phyloP scores from a whole-genome alignment of 2,113 vertebrate species.

The Daubentonia madagascariensis region DNA sequence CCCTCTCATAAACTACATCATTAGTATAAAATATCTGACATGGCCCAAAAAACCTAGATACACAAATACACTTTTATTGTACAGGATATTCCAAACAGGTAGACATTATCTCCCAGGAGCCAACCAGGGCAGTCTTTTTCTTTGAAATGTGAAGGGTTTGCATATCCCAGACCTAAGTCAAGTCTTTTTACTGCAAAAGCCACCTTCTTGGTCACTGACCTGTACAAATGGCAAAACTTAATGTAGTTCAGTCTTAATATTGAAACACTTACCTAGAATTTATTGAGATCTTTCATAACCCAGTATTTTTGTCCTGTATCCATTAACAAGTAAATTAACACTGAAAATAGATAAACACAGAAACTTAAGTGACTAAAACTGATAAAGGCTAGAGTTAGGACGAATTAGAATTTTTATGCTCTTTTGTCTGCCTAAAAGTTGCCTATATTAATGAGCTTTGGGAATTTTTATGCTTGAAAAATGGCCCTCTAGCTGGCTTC shows the following conservation, averaged over 20 bases:
- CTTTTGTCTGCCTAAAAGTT: background rate
- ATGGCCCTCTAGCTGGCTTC: background rate
- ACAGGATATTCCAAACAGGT: background rate
- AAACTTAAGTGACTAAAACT: background rate
- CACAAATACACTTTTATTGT: background rate
- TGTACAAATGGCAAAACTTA: background rate
- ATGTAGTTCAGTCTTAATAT: background rate
- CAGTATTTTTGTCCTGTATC: background rate
- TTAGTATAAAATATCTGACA: background rate
- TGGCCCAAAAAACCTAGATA: background rate
- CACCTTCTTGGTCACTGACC: background rate
- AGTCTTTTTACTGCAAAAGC: background rate
- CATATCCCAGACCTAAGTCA: background rate
- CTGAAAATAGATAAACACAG: background rate
- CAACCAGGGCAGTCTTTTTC: background rate
- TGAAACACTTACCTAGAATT: background rate
- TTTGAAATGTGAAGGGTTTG: background rate
- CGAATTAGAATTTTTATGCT: background rate
- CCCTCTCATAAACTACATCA: background rate
- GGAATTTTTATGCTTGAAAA: background rate
- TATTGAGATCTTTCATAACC: background rate
- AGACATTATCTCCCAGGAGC: background rate
- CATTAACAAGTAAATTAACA: background rate
- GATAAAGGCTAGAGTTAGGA: background rate
- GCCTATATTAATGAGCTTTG: background rate